Conservation (phyloP, 2,797 vertebrate species). For the Apogon hyalosoma region DNA sequence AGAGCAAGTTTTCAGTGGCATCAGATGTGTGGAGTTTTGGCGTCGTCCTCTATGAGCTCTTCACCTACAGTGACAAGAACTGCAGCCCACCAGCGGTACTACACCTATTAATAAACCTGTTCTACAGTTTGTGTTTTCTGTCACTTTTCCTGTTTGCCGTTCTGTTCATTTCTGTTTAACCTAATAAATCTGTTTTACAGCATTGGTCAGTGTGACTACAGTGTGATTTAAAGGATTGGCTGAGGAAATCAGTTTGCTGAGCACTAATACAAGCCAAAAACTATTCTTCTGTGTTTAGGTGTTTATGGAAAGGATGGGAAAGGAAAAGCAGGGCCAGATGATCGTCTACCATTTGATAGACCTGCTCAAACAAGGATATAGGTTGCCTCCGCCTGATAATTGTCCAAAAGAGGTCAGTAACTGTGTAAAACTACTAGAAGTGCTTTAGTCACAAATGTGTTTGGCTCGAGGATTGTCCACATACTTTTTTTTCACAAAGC, state of each 20-base stretch:
- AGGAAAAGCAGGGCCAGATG: slow-evolving; percentile 99
- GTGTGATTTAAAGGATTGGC: neutral
- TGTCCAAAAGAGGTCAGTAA: slow-evolving; percentile 91
- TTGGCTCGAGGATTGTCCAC: neutral
- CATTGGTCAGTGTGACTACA: neutral
- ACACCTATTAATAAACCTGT: neutral
- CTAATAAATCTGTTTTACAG: neutral
- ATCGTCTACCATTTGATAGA: slow-evolving; percentile 97
- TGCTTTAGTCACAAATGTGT: too few relatives aligned
- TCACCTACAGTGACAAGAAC: slow-evolving; percentile 95
- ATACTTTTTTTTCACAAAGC: too few relatives aligned
- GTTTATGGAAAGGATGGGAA: slow-evolving; percentile 97
- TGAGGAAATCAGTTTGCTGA: slow-evolving; percentile 38
- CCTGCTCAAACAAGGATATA: slow-evolving; percentile 89
- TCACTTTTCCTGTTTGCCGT: neutral
- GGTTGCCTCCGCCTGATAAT: slow-evolving; percentile 89
- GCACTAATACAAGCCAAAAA: neutral
- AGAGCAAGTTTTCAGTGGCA: slow-evolving; percentile 97
- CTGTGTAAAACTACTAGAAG: neutral
- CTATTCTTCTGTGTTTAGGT: slow-evolving; percentile 81
- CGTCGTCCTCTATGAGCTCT: slow-evolving; percentile 96
- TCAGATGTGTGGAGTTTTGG: slow-evolving; percentile 99
- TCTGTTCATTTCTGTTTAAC: neutral
- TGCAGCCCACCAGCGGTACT: slow-evolving; percentile 95
- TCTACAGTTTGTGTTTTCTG: neutral